A percentile compares a stretch with the other conserved stretches of the same genome.
phyloP scores from a whole-genome alignment of 2,797 vertebrate genomes.

The Gambelia wislizenii region DNA sequence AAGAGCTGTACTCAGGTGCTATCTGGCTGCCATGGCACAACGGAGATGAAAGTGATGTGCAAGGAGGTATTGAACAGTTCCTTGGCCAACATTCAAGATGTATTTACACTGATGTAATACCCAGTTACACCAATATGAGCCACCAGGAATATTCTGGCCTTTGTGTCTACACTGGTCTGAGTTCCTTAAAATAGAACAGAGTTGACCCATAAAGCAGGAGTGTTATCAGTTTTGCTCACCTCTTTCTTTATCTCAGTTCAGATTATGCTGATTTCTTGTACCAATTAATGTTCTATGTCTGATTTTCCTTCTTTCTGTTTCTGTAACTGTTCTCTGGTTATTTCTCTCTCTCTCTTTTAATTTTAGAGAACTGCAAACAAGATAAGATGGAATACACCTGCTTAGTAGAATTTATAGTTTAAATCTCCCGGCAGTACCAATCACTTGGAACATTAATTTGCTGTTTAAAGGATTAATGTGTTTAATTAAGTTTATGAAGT shows the following conservation, averaged over 20 bases:
- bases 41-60: too few species aligned
- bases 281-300: not conserved
- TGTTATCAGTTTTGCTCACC: not conserved
- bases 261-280: not conserved
- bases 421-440: slow-evolving; percentile 55
- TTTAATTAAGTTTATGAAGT: slow-evolving; percentile 74
- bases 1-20: too few species aligned
- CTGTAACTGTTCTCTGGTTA: slow-evolving; percentile 15
- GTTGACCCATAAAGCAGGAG: not conserved
- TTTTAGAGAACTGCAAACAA: slow-evolving; percentile 49
- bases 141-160: too few species aligned
- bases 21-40: too few species aligned
- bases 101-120: too few species aligned
- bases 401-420: slow-evolving; percentile 64
- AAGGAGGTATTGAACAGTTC: too few species aligned
- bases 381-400: slow-evolving; percentile 52
- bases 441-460: slow-evolving; percentile 69
- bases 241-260: not conserved
- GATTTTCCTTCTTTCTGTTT: slow-evolving; percentile 25
- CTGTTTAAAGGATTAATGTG: slow-evolving; percentile 70
- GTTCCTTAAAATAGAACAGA: not conserved
- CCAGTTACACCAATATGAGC: too few species aligned
- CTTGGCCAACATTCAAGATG: too few species aligned
- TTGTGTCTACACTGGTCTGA: too few species aligned
- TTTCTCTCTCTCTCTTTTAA: not conserved